Evolutionary conservation across 2,113 vertebrate species (phyloP).

Genomic region (Gila orcuttii): DNA sequence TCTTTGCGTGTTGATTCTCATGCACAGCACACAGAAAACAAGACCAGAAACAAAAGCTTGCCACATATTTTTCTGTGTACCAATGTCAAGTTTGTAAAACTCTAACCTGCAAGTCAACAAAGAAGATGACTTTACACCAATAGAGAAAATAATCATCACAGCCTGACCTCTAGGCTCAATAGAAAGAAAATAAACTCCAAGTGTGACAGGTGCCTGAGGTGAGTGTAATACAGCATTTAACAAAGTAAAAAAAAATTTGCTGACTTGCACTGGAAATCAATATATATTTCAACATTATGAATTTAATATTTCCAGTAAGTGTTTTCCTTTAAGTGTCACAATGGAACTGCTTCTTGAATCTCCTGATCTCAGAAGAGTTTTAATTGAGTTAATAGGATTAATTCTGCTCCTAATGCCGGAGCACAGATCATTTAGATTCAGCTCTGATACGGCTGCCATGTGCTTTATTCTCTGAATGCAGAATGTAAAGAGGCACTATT

Average conservation of each 20-base stretch:
- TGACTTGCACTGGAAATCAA: not conserved
- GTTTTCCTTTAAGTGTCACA: not conserved
- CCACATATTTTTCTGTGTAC: not conserved
- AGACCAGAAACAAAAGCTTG: not conserved
- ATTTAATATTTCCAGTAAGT: not conserved
- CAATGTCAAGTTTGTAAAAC: not conserved
- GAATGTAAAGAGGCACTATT: not conserved
- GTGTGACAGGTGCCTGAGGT: not conserved
- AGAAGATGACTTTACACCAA: not conserved
- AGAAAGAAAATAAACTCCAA: not conserved
- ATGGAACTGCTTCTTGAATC: not conserved
- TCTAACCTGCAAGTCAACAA: not conserved
- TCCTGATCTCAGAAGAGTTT: not conserved
- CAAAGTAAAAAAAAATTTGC: not conserved
- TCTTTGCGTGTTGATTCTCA: not conserved
- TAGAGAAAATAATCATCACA: not conserved
- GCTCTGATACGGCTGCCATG: not conserved
- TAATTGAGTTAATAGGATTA: not conserved
- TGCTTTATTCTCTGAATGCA: constrained; percentile 1
- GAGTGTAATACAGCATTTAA: not conserved
- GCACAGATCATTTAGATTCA: not conserved
- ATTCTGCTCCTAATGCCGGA: not conserved
- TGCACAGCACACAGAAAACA: not conserved
- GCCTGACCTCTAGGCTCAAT: not conserved
- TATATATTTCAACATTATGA: not conserved